Base-by-base conservation (phyloP, 2,113 vertebrate genomes). In the Promerops cafer region DNA sequence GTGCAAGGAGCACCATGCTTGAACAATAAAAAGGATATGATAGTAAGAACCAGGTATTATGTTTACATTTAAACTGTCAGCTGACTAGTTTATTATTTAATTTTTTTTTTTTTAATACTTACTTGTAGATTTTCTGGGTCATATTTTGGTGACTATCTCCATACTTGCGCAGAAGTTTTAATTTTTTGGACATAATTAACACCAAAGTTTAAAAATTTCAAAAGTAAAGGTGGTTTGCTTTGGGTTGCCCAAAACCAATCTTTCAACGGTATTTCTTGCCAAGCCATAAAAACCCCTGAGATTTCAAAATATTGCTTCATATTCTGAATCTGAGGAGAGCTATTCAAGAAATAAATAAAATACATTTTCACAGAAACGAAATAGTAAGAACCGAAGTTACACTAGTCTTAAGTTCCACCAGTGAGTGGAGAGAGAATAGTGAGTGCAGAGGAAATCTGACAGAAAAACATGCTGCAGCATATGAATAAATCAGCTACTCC, bases 251-350 rank as follows among this genome's bases (percentile, higher is more conserved):
- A 13, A 87, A 30, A 52, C 13, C 27, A 74, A n/a, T 40, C 2
- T 84, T 81, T 14, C 7, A 74, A 17, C 7, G 3, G 13, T 37
- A 42, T 52, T 82, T 65, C 19, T 56, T 79, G 69, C 11, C 33
- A 72, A 35, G 1, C 4, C 20, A 54, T 10, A 9, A 57, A 57
- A 66, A 49, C 2, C 10, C 5, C 0, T 8, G 5, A 53, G 1
- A 40, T 76, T 87, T 72, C 30, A 61, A 85, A 92, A 49, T 44
- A 69, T 3, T 59, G 39, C 26, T 69, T 93, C 23, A 40, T 13
- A 59, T 61, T 56, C 37, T 52, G 27, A 68, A 64, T 52, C 24
- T 33, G 15, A 65, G 19, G 16, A 84, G 44, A 82, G 21, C 9
- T 78, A 17, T 13, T 6, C 17, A 88, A 87, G 61, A 60, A 61